These are phyloP conservation scores for Tauraco hartlaubi DNA, from an alignment of 2,797 vertebrate species.

Conservation along the genomic window DNA sequence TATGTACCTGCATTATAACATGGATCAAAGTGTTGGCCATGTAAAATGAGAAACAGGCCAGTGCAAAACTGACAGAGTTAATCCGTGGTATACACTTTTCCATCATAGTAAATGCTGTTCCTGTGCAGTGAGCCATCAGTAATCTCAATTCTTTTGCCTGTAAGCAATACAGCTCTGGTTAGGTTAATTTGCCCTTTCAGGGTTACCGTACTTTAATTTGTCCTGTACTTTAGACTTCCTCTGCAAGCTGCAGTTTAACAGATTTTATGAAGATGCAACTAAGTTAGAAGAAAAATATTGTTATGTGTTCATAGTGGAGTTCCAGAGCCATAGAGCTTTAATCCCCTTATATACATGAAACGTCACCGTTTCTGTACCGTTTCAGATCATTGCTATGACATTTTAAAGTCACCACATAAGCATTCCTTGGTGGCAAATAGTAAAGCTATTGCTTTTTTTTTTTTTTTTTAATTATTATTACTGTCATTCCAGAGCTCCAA, in stretches of 20 bases:
- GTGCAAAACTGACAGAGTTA: conserved; percentile 25
- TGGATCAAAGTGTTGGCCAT: conserved; percentile 14
- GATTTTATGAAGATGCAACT: conserved; percentile 4
- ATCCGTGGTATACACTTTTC: background rate
- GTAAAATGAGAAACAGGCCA: conserved; percentile 47
- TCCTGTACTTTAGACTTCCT: background rate
- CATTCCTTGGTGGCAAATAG: background rate
- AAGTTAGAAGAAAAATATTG: background rate
- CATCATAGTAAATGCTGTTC: background rate
- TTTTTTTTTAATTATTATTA: background rate
- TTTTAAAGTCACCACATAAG: background rate
- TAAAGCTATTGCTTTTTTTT: background rate
- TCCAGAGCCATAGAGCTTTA: background rate
- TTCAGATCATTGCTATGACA: background rate
- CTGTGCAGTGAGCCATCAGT: background rate
- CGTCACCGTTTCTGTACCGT: background rate
- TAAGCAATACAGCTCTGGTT: background rate
- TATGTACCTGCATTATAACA: background rate
- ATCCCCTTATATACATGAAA: background rate
- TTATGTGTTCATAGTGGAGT: background rate
- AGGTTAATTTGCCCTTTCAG: conserved; percentile 22
- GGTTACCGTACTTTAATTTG: background rate
- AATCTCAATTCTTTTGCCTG: conserved; percentile 13
- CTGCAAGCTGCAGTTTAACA: background rate
- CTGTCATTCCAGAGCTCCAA: background rate